Evolutionary conservation across 2,797 vertebrate genomes (phyloP), one percentile per base, ranked within the genome.

Genomic region (Sciurus vulgaris): DNA sequence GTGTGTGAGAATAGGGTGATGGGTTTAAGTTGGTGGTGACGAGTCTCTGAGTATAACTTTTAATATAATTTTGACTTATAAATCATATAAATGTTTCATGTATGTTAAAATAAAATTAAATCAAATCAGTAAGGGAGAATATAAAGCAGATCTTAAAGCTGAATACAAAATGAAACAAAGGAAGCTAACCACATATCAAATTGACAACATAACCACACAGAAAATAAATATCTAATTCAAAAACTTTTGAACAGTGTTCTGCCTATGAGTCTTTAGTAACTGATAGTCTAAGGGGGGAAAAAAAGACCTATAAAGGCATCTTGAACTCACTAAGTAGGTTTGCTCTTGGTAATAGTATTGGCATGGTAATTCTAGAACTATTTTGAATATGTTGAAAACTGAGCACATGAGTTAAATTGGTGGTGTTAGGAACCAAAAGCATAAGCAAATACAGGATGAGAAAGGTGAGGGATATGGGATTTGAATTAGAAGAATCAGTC

Each of bases 91-190:
- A 89, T 93, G 41, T 89, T 65, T 95, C 17, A 44, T 82, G n/a
- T 78, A 85, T 86, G 91, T 81, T 85, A 93, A 95, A 91, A 73
- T 92, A 78, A 95, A 96, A 93, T 91, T 84, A 96, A 91, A 84
- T 88, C 67, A 95, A 74, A 83, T 85, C 78, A 81, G 61, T 83
- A 88, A 86, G 41, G 35, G 63, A 12, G 59, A 83, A 63, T 47
- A 51, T 35, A 76, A 94, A 85, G 54, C 65, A 94, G 77, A 54
- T 83, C 74, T 95, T 94, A 91, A 93, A 96, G 69, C 38, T 69
- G 63, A 89, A 81, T 85, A 78, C 15, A n/a, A 78, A 86, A 93
- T 91, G 35, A 94, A 96, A 95, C 28, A 82, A 89, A 92, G 41
- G 67, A 95, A 93, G 18, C 8, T 56, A 82, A 73, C 11, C 85